Evolutionary conservation across 2,113 vertebrate species (phyloP).

Genomic region (Anhinga rufa): DNA sequence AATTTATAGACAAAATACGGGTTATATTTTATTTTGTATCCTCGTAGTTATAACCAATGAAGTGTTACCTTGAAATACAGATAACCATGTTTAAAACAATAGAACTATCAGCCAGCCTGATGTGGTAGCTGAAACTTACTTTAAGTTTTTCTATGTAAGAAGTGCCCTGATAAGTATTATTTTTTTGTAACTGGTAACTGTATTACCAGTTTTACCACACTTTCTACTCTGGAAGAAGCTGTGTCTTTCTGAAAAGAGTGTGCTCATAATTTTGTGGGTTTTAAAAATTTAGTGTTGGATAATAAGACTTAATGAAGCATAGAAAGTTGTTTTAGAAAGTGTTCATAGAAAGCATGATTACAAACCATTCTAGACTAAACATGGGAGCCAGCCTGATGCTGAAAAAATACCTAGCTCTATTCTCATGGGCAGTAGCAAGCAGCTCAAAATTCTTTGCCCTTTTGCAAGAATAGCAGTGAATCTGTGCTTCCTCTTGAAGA

Average conservation of each 20-base stretch:
- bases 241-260: background rate
- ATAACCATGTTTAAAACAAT: background rate
- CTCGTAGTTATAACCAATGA: background rate
- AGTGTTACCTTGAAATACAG: background rate
- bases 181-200: background rate
- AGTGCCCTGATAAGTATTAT: background rate
- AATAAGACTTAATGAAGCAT: background rate
- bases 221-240: background rate
- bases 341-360: background rate
- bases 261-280: background rate
- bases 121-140: background rate
- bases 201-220: background rate
- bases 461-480: background rate
- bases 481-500: background rate
- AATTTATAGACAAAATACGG: background rate
- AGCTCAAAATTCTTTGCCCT: background rate
- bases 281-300: background rate
- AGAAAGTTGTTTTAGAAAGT: background rate
- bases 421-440: background rate
- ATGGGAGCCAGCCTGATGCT: background rate
- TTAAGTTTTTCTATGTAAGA: background rate
- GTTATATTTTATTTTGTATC: background rate
- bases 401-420: background rate
- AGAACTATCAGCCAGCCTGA: background rate
- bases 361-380: background rate